Conservation (phyloP, 2,113 vertebrate genomes). For the Hyaena hyaena region DNA sequence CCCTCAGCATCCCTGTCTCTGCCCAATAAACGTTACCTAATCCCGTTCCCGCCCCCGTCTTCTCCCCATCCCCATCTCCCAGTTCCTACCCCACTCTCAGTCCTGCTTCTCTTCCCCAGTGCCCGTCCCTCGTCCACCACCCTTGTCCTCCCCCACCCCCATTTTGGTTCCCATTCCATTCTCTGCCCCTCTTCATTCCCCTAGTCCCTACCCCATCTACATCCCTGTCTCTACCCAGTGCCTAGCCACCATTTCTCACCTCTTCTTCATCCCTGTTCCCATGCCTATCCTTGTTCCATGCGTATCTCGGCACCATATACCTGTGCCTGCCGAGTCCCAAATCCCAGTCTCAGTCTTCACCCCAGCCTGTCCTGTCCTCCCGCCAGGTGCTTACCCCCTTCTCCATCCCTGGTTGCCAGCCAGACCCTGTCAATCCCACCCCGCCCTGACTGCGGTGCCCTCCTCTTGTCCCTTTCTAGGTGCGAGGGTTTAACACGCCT, state of each 20-base stretch:
- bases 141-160: neutral
- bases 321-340: neutral
- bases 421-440: neutral
- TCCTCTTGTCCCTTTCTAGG: neutral
- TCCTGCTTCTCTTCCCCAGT: neutral
- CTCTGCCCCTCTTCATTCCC: neutral
- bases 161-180: neutral
- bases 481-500: neutral
- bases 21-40: neutral
- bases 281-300: neutral
- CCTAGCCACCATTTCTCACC: neutral
- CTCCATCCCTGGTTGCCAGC: constrained; percentile 19
- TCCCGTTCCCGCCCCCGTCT: neutral
- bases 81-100: neutral
- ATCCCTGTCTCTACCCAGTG: neutral
- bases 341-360: neutral
- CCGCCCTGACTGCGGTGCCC: neutral
- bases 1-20: neutral
- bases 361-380: neutral
- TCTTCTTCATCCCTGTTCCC: neutral
- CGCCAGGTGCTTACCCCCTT: neutral
- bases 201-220: neutral
- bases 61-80: neutral
- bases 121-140: neutral
- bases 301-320: neutral